Evolutionary conservation across 2,797 vertebrate genomes (phyloP), one percentile per base, ranked within the genome.

Genomic region (Syngnathus rostellatus): DNA sequence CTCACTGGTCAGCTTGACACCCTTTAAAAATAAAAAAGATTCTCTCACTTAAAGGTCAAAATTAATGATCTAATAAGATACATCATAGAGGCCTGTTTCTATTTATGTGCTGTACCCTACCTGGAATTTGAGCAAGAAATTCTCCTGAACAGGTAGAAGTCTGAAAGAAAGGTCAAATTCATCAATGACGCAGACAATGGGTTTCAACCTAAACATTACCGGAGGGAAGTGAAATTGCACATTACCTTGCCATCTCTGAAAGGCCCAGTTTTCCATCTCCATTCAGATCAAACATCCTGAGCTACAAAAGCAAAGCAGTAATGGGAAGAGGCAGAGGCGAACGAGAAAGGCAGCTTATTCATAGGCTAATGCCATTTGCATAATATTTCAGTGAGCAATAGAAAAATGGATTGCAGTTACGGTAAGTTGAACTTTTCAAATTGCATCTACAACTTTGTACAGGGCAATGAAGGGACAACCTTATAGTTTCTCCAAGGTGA

Each of bases 161-260:
- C 88, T 88, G 68, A 10, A 55, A 68, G 65, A 71, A 17, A 68
- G 64, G 73, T 62, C 41, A 50, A 77, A 66, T 75, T 77, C 69
- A 77, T 85, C 77, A 86, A 66, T 2, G 1, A 73, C 67, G 66
- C 50, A 46, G 53, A 58, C 64, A 62, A 6, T 69, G 64, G 64
- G 69, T 63, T 64, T 73, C 69, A 75, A 65, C 65, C 62, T 76
- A 73, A 70, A 65, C 57, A 69, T 1, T 25, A 45, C 8, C 65
- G 76, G 65, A 37, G 65, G 70, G 73, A 54, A 68, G 68, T 66
- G 19, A 72, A 77, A 79, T 40, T 68, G 70, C 64, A 71, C 58
- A 68, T 73, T 77, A 97, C 97, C 96, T 93, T 57, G 97, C 96
- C 96, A 98, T 99, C 89, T 99, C 97, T 0, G 95, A 97, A 74